Conservation (phyloP, 92 coral and sea anemone species). For the Pocillopora meandrina region DNA sequence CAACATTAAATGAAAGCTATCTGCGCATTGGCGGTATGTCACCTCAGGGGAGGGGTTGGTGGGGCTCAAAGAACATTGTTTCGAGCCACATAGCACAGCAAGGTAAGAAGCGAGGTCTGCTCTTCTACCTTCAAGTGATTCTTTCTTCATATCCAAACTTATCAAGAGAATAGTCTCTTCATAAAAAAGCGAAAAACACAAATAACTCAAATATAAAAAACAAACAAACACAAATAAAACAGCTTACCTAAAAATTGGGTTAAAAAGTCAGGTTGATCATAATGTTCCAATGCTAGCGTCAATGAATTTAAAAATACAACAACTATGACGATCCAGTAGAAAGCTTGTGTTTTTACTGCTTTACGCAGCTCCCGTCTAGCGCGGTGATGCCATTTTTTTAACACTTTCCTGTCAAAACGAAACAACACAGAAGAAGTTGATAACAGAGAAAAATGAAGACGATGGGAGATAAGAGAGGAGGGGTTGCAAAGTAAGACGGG, state of each 20-base stretch:
- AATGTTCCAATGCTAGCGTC: constrained; percentile 93
- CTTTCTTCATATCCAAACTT: no score
- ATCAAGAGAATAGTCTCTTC: background rate
- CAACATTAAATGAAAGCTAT: no score
- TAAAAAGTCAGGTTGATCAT: constrained; percentile 87
- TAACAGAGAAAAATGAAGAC: background rate
- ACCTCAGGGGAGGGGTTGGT: no score
- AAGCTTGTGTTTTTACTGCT: constrained; percentile 90
- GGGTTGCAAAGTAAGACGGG: background rate
- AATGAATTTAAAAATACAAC: constrained; percentile 91
- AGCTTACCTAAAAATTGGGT: constrained; percentile 89
- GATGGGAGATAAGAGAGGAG: background rate
- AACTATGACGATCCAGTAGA: constrained; percentile 97
- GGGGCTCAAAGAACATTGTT: no score
- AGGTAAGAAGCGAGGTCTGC: no score
- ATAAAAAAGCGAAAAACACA: background rate
- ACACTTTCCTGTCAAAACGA: constrained; percentile 58
- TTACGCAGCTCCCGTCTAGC: constrained; percentile 82
- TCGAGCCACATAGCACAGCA: no score
- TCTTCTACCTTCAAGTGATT: no score
- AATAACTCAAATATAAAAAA: background rate
- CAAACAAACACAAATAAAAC: background rate
- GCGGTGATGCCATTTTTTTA: constrained; percentile 89
- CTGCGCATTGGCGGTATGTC: no score
- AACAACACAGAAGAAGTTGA: no score